phyloP scores from a whole-genome alignment of 1,140 invertebrate genomes.

The Thalassaphorura encarpata region DNA sequence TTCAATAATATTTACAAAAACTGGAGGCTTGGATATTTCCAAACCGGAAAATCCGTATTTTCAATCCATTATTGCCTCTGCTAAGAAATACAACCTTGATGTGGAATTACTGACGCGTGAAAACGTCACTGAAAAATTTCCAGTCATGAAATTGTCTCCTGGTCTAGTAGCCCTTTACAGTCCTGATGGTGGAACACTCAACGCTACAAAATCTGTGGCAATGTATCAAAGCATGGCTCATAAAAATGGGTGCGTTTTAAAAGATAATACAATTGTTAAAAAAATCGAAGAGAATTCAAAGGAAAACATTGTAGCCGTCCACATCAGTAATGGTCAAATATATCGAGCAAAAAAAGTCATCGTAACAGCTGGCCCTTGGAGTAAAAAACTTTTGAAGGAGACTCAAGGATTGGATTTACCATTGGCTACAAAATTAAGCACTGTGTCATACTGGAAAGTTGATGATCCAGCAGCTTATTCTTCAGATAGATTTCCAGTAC shows the following conservation, averaged over 20 bases:
- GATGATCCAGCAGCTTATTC: constrained; percentile 1
- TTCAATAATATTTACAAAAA: constrained; percentile 11
- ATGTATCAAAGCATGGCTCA: constrained; percentile 8
- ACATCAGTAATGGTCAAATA: background rate
- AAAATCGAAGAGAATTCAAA: background rate
- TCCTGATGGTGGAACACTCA: constrained; percentile 10
- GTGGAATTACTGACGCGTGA: background rate
- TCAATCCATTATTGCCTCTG: background rate
- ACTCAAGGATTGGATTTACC: background rate
- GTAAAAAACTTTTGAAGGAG: constrained; percentile 1
- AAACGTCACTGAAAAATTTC: constrained; percentile 6
- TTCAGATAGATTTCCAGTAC: constrained; percentile 3
- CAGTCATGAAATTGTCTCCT: background rate
- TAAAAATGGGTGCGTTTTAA: background rate
- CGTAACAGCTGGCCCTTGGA: constrained; percentile 1
- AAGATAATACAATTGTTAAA: constrained; percentile 5
- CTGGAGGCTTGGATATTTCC: constrained; percentile 9
- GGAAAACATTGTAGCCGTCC: no score
- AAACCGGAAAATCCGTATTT: background rate
- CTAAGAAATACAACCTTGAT: constrained; percentile 1
- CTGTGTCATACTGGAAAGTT: constrained; percentile 13
- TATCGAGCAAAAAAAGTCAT: background rate
- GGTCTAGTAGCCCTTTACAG: constrained; percentile 6
- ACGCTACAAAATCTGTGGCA: constrained; percentile 14
- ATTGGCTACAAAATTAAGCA: background rate